These are phyloP conservation scores for Telmatherina bonti DNA, from an alignment of 2,797 vertebrate species.

Conservation along the genomic window DNA sequence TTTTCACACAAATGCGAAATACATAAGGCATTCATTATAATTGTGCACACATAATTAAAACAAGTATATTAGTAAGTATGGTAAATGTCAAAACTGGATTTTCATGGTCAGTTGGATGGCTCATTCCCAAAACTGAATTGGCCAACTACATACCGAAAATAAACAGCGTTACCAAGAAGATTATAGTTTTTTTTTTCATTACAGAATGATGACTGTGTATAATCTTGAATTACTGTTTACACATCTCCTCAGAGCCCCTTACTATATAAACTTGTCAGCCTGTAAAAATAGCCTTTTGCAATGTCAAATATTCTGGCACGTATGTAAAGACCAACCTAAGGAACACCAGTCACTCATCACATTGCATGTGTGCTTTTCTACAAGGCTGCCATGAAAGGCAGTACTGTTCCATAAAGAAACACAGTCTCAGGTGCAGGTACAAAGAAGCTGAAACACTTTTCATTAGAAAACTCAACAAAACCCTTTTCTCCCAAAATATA, in stretches of 20 bases:
- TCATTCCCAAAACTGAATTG: not conserved
- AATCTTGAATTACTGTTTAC: not conserved
- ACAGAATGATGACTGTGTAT: not conserved
- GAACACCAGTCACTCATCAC: constrained; percentile 47
- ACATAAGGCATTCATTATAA: too few relatives aligned
- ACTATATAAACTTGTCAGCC: not conserved
- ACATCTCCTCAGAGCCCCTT: constrained; percentile 13
- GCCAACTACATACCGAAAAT: not conserved
- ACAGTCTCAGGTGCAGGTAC: constrained; percentile 36
- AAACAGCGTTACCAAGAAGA: not conserved
- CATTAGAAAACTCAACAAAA: not conserved
- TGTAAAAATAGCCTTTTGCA: constrained; percentile 5
- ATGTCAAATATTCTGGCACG: constrained; percentile 27
- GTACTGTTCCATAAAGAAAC: constrained; percentile 37
- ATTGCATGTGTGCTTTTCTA: constrained; percentile 17
- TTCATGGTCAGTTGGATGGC: not conserved
- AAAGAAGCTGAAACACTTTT: constrained; percentile 11
- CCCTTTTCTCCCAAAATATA: not conserved
- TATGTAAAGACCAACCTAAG: constrained; percentile 17
- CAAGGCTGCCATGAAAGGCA: constrained; percentile 45
- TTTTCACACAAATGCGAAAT: too few relatives aligned
- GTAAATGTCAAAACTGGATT: not conserved
- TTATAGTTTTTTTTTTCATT: not conserved
- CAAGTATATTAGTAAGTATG: too few relatives aligned
- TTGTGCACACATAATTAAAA: too few relatives aligned